A percentile compares a stretch with the other conserved stretches of the same genome.
Conservation (phyloP, 2,797 vertebrate genomes). For the Mallotus villosus region DNA sequence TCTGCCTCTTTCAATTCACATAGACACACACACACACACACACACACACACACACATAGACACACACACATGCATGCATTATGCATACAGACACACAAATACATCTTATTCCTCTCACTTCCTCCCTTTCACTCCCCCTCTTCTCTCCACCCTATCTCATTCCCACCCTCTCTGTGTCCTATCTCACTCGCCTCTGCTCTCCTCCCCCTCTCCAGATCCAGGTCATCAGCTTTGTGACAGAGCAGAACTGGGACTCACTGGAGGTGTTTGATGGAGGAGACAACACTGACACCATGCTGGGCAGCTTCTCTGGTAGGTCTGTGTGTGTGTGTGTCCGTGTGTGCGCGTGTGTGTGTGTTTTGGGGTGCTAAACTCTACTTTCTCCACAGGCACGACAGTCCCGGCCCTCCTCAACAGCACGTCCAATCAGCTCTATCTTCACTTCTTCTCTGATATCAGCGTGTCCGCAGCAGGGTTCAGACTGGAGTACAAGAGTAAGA, state of each 20-base stretch:
- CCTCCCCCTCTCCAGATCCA: slow-evolving; percentile 81
- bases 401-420: slow-evolving; percentile 98
- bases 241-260: slow-evolving; percentile 99
- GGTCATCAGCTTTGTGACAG: slow-evolving; percentile 97
- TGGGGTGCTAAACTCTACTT: slow-evolving; percentile 11
- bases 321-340: neutral
- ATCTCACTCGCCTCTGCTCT: neutral
- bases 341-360: neutral
- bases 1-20: neutral
- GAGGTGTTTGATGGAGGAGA: slow-evolving; percentile 97
- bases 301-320: slow-evolving; percentile 91
- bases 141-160: slow-evolving; percentile 41
- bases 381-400: slow-evolving; percentile 88
- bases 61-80: slow-evolving; percentile 5
- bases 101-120: slow-evolving; percentile 16
- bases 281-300: slow-evolving; percentile 95
- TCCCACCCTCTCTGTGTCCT: neutral
- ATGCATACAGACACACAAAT: neutral
- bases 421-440: slow-evolving; percentile 97
- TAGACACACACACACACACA: neutral
- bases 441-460: slow-evolving; percentile 98
- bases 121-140: neutral
- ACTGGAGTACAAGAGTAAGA: slow-evolving; percentile 98
- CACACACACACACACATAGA: neutral
- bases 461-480: slow-evolving; percentile 97